Conservation (phyloP, 2,888 invertebrate genomes). For the Busseola fusca region DNA sequence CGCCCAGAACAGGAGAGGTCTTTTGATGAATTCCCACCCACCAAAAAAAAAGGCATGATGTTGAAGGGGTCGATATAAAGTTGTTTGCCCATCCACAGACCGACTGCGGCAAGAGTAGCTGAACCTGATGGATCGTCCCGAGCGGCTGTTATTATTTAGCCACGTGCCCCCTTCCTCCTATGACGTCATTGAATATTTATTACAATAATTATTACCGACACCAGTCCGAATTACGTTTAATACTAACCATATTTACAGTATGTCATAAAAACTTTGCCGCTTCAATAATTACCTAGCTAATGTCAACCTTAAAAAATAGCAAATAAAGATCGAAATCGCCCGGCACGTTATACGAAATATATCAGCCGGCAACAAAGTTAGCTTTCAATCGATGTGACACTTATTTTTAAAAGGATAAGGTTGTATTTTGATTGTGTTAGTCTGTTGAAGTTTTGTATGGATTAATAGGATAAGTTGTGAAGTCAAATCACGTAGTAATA, state of each 20-base stretch:
- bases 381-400: conserved; percentile 19
- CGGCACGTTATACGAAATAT: conserved; percentile 20
- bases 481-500: conserved; percentile 63
- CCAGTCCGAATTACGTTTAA: conserved; percentile 49
- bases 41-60: too few species aligned
- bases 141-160: not conserved
- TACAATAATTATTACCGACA: conserved; percentile 42
- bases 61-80: too few species aligned
- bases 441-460: conserved; percentile 36
- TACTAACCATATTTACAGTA: conserved; percentile 57
- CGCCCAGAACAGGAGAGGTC: too few species aligned
- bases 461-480: conserved; percentile 59
- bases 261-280: conserved; percentile 54
- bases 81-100: not conserved
- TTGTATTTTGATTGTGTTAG: conserved; percentile 31
- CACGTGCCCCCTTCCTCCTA: not conserved
- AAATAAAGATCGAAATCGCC: conserved; percentile 1
- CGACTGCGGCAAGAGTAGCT: not conserved
- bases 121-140: not conserved
- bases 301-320: accelerated
- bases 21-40: too few species aligned
- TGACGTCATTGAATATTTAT: conserved; percentile 54
- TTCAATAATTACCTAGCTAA: conserved; percentile 1
- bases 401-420: conserved; percentile 2
- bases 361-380: conserved; percentile 26